Conservation (phyloP, 2,797 vertebrate species). For the Microcaecilia unicolor region DNA sequence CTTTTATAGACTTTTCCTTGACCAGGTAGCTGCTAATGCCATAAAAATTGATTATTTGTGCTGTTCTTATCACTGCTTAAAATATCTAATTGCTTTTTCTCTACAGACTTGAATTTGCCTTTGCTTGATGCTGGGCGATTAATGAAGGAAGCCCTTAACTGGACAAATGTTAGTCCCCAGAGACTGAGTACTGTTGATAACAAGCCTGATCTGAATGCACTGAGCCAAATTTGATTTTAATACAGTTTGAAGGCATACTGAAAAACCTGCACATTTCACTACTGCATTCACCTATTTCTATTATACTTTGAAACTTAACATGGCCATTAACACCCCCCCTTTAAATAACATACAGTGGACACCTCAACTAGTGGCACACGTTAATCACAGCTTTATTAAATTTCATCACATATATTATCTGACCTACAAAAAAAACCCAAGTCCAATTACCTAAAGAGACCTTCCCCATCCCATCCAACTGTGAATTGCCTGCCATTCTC, state of each 20-base stretch:
- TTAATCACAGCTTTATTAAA: no score
- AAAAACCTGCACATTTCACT: not conserved
- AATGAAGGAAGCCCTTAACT: conserved; percentile 34
- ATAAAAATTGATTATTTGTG: conserved; percentile 50
- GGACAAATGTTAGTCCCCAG: conserved; percentile 35
- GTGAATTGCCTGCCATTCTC: no score
- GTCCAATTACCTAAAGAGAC: no score
- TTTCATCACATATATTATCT: no score
- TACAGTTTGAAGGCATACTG: conserved; percentile 21
- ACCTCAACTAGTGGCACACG: no score
- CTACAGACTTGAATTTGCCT: conserved; percentile 37
- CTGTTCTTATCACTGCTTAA: conserved; percentile 53
- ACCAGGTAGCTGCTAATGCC: conserved; percentile 39
- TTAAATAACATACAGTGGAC: no score
- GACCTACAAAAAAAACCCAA: no score
- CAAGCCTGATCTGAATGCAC: conserved; percentile 25
- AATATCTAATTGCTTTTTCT: conserved; percentile 53
- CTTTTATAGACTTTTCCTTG: conserved; percentile 43
- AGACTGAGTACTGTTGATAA: conserved; percentile 32
- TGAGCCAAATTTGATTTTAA: conserved; percentile 34
- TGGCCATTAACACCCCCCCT: no score
- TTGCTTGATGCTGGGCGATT: conserved; percentile 35
- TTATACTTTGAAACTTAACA: no score
- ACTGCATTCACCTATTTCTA: no score
- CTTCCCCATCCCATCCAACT: no score